Evolutionary conservation across 30 jellyfish, hydroid and myxozoan genomes (phyloP).

Genomic region (Nemopilema nomurai): DNA sequence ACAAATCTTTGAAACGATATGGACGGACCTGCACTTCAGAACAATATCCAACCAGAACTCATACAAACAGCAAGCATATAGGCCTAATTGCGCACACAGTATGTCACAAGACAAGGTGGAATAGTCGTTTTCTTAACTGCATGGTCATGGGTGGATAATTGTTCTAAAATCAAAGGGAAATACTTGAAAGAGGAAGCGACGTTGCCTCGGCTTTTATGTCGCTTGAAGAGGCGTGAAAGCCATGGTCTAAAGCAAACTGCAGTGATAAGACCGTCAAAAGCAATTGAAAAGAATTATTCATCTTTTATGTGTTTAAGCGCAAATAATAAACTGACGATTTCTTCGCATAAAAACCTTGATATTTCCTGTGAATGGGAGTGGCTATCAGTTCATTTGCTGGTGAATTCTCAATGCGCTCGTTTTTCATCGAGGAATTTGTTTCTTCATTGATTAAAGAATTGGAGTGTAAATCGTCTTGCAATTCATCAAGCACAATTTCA

Average conservation of each 20-base stretch:
- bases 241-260: background rate
- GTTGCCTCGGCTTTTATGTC: conserved; percentile 7
- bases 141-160: conserved; percentile 58
- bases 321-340: background rate
- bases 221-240: conserved; percentile 52
- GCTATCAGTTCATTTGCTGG: background rate
- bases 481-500: background rate
- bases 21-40: conserved; percentile 51
- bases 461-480: background rate
- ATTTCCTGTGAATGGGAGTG: background rate
- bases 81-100: conserved; percentile 55
- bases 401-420: background rate
- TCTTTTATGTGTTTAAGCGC: background rate
- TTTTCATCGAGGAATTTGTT: background rate
- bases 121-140: conserved; percentile 41
- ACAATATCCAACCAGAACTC: conserved; percentile 68
- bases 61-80: conserved; percentile 35
- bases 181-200: conserved; percentile 26
- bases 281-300: background rate
- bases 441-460: background rate
- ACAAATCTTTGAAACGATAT: conserved; percentile 56
- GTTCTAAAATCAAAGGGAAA: conserved; percentile 41
- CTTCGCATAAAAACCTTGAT: background rate
- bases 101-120: conserved; percentile 47
- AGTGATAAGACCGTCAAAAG: background rate